phyloP scores from a whole-genome alignment of 53 echinoderm and acorn worm genomes.

The Glandiceps talaboti region DNA sequence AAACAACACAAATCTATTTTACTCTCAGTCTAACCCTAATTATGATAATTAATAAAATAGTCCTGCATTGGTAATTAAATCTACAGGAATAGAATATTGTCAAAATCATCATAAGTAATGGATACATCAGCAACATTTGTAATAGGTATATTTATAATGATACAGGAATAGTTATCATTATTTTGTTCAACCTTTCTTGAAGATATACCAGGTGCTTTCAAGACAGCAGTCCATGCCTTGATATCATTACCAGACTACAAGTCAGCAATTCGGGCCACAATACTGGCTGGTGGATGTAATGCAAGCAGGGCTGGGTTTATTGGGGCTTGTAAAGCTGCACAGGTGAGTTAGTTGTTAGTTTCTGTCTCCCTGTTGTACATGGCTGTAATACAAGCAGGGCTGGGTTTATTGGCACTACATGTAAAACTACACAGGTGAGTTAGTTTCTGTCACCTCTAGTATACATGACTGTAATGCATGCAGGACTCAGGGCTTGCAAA shows the following conservation, averaged over 20 bases:
- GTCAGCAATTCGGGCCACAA: slow-evolving; percentile 38
- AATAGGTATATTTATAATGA: neutral
- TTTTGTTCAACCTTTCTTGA: neutral
- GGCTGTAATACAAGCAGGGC: neutral
- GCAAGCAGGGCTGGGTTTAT: slow-evolving; percentile 43
- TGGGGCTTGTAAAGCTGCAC: slow-evolving; percentile 59
- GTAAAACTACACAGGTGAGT: neutral
- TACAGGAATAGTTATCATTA: neutral
- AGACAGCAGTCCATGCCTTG: slow-evolving; percentile 50
- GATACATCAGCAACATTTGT: no score
- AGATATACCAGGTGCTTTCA: slow-evolving; percentile 69
- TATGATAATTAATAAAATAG: no score
- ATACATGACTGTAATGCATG: no score
- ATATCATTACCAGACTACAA: slow-evolving; percentile 33
- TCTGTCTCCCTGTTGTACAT: neutral
- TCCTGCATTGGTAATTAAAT: no score
- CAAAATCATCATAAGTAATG: no score
- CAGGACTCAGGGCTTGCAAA: no score
- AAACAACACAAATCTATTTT: no score
- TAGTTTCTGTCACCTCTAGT: no score
- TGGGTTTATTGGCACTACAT: no score
- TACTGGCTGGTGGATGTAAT: slow-evolving; percentile 47
- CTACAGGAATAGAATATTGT: no score
- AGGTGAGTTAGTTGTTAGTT: slow-evolving; percentile 21
- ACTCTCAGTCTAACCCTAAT: no score